A percentile compares a stretch with the other conserved stretches of the same genome.
Evolutionary conservation across 2,888 invertebrate species (phyloP).

Genomic region (Sarcophaga carnaria): DNA sequence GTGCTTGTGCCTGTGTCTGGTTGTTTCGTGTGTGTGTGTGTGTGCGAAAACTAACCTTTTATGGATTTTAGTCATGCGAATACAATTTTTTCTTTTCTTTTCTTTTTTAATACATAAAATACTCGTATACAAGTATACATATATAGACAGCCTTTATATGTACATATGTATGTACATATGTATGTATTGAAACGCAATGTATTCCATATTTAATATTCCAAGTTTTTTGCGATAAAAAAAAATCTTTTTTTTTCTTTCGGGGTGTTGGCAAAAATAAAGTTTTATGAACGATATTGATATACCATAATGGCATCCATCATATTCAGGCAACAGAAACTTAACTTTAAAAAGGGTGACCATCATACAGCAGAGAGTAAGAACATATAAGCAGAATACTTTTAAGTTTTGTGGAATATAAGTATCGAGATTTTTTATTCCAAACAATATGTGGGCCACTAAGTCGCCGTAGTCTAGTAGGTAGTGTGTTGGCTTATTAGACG

Average conservation of each 20-base stretch:
- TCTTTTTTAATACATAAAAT: slow-evolving; percentile 18
- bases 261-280: slow-evolving; percentile 66
- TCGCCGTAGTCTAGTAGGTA: no score
- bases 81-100: slow-evolving; percentile 8
- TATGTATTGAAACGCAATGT: not conserved
- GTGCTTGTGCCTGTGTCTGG: not conserved
- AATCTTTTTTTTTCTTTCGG: slow-evolving; percentile 23
- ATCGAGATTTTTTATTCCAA: no score
- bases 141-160: not conserved
- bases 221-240: slow-evolving; percentile 9
- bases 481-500: no score
- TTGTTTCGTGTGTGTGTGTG: not conserved
- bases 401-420: no score
- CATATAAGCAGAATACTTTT: no score
- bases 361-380: no score
- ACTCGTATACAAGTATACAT: no score
- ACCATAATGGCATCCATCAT: slow-evolving; percentile 64
- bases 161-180: slow-evolving; percentile 1
- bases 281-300: slow-evolving; percentile 64
- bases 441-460: no score
- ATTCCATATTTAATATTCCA: slow-evolving; percentile 7
- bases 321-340: not conserved
- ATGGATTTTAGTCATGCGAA: slow-evolving; percentile 68
- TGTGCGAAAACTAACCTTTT: slow-evolving; percentile 44
- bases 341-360: no score